Percentiles rank a stretch among this genome's conserved stretches.
Conservation (phyloP, 2,113 vertebrate genomes). For the Tautogolabrus adspersus region DNA sequence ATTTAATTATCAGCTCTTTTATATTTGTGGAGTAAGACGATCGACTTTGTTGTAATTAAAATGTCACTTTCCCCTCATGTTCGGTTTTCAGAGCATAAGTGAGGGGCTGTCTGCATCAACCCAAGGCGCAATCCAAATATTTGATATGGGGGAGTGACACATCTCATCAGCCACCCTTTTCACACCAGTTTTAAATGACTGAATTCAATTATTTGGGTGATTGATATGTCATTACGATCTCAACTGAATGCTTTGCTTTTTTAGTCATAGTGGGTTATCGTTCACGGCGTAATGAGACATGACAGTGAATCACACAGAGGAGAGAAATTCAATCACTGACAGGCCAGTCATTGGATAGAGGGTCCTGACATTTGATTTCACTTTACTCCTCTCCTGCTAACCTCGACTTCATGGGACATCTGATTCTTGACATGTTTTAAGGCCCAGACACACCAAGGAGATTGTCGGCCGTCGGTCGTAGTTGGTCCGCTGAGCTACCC, state of each 20-base stretch:
- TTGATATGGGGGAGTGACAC: conserved; percentile 58
- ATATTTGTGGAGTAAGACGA: conserved; percentile 41
- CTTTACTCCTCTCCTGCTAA: background rate
- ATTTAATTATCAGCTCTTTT: conserved; percentile 64
- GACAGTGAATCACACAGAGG: conserved; percentile 58
- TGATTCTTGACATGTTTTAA: background rate
- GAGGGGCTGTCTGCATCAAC: conserved; percentile 35
- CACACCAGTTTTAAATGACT: conserved; percentile 5
- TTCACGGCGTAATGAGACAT: conserved; percentile 59
- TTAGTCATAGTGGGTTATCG: conserved; percentile 50
- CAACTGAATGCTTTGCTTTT: conserved; percentile 52
- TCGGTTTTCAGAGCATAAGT: conserved; percentile 40
- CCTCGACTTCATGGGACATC: background rate
- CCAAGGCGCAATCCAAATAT: conserved; percentile 60
- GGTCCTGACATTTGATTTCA: background rate
- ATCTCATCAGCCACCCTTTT: conserved; percentile 51
- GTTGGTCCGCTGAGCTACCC: too few relatives aligned
- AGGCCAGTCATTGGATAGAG: background rate
- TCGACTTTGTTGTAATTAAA: conserved; percentile 70
- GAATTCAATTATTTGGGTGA: conserved; percentile 62
- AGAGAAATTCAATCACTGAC: conserved; percentile 45
- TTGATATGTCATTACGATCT: conserved; percentile 66
- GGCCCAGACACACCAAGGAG: too few relatives aligned
- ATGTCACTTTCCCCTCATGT: conserved; percentile 52
- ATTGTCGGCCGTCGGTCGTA: too few relatives aligned